Evolutionary conservation across 2,113 vertebrate species (phyloP), one percentile per base, ranked within the genome.

Genomic region (Prietella phreatophila): DNA sequence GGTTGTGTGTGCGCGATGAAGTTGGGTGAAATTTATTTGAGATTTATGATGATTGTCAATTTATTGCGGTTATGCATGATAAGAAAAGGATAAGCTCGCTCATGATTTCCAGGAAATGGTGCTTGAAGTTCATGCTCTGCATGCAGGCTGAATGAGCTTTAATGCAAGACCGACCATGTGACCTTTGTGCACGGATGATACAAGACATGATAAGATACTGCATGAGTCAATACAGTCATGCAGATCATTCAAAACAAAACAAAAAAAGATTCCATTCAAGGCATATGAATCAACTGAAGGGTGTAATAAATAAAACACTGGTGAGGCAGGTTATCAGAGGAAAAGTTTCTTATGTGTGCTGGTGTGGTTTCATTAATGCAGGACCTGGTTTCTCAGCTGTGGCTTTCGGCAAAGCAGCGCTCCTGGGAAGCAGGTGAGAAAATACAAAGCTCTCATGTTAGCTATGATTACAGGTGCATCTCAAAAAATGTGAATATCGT

Each of bases 351-450:
- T 15, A 47, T n/a, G 14, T 80, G 60, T 4, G 20, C n/a, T 39
- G 1, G 60, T 87, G 7, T 87, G 60, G 83, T 47, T 75, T 42
- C 81, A 69, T 50, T 42, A 33, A 73, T 89, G 36, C 71, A 96
- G 95, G 89, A 22, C 5, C 87, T 58, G 15, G 88, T 96, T 63
- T 91, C 95, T 65, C 93, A 95, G 85, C 63, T 95, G 0, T 96
- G 95, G 95, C 55, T 96, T 15, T 91, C 92, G 87, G 91, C 93
- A 36, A 96, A 96, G 91, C 95, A 95, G 89, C 93, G 87, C 55
- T 93, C 92, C 47, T 95, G 95, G 94, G 91, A 92, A 90, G 94
- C 93, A 27, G 95, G 95, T 95, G 55, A 61, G 87, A 61, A 79
- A 61, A 79, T 14, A 1, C 1, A 20, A 71, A 33, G 36, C 67